These are phyloP conservation scores for Parotocinclus haroldoi DNA, from an alignment of 2,797 vertebrate genomes.

Conservation along the genomic window DNA sequence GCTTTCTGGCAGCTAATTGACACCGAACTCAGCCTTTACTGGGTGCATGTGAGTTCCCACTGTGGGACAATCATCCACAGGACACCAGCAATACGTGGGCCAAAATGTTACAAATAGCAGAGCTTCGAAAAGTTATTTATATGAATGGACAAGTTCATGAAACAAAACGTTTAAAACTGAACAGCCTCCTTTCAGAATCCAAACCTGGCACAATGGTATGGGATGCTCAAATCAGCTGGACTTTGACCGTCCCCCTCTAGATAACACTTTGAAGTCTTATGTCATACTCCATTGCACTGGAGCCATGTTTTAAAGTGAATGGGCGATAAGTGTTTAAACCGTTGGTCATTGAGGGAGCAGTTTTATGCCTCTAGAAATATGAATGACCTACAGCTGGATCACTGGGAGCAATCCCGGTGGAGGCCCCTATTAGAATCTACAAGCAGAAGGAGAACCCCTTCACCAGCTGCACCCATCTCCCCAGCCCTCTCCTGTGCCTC, in stretches of 20 bases:
- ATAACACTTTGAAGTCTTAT: no score
- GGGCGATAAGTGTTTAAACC: no score
- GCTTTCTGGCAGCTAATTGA: conserved; percentile 12
- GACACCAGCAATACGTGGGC: conserved; percentile 47
- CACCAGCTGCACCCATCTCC: conserved; percentile 85
- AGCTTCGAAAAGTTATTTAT: conserved; percentile 43
- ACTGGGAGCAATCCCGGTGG: conserved; percentile 10
- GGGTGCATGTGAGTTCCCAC: conserved; percentile 42
- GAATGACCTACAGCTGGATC: no score
- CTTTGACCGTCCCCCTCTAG: no score
- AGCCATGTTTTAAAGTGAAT: no score
- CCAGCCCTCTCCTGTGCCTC: conserved; percentile 49
- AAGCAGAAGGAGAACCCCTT: conserved; percentile 74
- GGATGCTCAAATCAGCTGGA: no score
- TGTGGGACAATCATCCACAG: conserved; percentile 57
- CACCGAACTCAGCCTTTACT: conserved; percentile 49
- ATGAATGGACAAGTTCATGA: neutral
- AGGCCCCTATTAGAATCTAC: conserved; percentile 56
- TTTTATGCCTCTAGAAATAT: no score
- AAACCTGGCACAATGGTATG: no score
- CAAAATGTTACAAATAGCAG: conserved; percentile 31
- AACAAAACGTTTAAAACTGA: no score
- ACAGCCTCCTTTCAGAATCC: no score
- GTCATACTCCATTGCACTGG: no score
- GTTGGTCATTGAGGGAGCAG: no score